Evolutionary conservation across 2,113 vertebrate genomes (phyloP).

Genomic region (Barbus barbus): DNA sequence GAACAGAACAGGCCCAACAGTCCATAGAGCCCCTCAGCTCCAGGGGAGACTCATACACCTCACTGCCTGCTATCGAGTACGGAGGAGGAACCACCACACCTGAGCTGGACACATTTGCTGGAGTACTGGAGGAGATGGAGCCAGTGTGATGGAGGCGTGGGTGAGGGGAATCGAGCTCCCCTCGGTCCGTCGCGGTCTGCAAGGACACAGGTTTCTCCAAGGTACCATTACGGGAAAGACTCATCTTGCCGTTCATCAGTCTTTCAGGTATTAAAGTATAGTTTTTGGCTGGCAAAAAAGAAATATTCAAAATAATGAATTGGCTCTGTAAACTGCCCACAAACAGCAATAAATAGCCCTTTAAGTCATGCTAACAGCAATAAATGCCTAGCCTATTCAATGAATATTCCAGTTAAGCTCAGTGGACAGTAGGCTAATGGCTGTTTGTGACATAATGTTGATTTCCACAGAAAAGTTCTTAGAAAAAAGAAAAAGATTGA

Average conservation of each 20-base stretch:
- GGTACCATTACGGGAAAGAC: conserved; percentile 71
- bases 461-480: not conserved
- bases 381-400: not conserved
- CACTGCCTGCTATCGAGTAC: conserved; percentile 66
- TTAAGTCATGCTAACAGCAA: not conserved
- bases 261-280: not conserved
- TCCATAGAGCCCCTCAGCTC: conserved; percentile 85
- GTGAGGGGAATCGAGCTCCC: conserved; percentile 33
- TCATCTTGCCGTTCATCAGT: conserved; percentile 63
- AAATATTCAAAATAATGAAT: not conserved
- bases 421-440: not conserved
- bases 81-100: conserved; percentile 76
- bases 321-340: not conserved
- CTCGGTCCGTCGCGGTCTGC: conserved; percentile 54
- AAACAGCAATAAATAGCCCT: not conserved
- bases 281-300: not conserved
- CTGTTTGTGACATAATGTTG: not conserved
- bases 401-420: not conserved
- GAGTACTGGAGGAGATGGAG: conserved; percentile 38
- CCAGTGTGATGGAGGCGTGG: conserved; percentile 53
- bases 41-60: conserved; percentile 57
- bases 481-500: not conserved
- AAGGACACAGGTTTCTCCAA: conserved; percentile 68
- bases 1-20: conserved; percentile 90
- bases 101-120: conserved; percentile 54